These are phyloP conservation scores for Geococcyx californianus DNA, from an alignment of 2,113 vertebrate species.

Conservation along the genomic window DNA sequence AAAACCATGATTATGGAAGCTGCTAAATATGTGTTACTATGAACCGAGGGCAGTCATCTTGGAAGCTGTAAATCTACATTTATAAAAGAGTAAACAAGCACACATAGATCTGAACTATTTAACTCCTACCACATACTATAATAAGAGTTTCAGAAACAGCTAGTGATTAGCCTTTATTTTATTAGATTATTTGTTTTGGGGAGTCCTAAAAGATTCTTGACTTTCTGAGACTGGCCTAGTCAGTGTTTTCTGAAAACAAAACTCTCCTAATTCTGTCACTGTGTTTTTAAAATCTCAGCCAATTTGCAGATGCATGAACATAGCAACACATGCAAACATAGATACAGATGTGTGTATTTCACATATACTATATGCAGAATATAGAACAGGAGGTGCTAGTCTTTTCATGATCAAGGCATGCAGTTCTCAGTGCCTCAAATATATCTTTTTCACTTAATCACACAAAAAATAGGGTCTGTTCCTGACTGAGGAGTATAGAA, in stretches of 20 bases:
- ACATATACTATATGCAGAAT: not conserved
- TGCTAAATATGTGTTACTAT: not conserved
- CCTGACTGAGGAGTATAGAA: not conserved
- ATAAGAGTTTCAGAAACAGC: not conserved
- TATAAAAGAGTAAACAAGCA: not conserved
- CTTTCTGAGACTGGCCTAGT: not conserved
- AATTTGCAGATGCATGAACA: slow-evolving; percentile 10
- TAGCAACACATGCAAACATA: slow-evolving; percentile 28
- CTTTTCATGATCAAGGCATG: slow-evolving; percentile 19
- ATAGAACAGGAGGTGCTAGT: slow-evolving; percentile 28
- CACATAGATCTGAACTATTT: not conserved
- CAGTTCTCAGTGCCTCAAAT: not conserved
- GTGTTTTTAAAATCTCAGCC: not conserved
- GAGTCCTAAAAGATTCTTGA: not conserved
- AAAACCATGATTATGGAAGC: not conserved
- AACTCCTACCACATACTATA: not conserved
- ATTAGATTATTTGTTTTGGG: not conserved
- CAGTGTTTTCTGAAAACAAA: not conserved
- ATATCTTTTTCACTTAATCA: not conserved
- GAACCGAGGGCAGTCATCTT: not conserved
- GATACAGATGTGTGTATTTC: slow-evolving; percentile 8
- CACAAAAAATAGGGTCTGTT: not conserved
- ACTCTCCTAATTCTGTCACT: not conserved
- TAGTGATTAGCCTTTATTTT: not conserved
- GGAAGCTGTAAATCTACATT: not conserved